Evolutionary conservation across 2,113 vertebrate species (phyloP).

Genomic region (Syngnathus scovelli): DNA sequence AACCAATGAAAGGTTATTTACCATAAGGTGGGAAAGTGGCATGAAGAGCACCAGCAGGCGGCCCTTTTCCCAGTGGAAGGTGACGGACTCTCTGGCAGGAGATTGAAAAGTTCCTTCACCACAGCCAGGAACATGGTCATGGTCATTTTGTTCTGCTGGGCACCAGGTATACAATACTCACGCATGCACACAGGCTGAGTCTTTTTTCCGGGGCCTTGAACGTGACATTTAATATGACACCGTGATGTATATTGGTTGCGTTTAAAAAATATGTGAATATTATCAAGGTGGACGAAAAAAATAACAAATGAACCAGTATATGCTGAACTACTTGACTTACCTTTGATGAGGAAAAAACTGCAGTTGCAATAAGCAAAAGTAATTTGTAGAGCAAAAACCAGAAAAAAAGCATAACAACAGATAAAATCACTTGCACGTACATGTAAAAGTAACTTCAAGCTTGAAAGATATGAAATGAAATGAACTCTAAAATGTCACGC

Average conservation of each 20-base stretch:
- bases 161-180: conserved; percentile 58
- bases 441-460: not conserved
- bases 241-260: too few species aligned
- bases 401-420: not conserved
- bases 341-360: not conserved
- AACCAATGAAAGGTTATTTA: conserved; percentile 67
- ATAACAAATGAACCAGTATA: too few species aligned
- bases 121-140: conserved; percentile 66
- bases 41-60: conserved; percentile 32
- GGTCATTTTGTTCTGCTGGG: conserved; percentile 76
- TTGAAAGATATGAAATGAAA: not conserved
- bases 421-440: not conserved
- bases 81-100: conserved; percentile 44
- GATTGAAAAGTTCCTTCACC: conserved; percentile 35
- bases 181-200: not conserved
- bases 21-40: conserved; percentile 62
- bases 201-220: too few species aligned
- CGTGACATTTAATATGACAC: too few species aligned
- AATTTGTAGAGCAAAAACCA: not conserved
- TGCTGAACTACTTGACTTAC: not conserved
- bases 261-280: too few species aligned
- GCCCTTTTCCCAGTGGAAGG: conserved; percentile 51
- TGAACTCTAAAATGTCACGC: too few species aligned
- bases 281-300: too few species aligned
- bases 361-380: not conserved